Evolutionary conservation across 2,113 vertebrate species (phyloP).

Genomic region (Puntigrus tetrazona): DNA sequence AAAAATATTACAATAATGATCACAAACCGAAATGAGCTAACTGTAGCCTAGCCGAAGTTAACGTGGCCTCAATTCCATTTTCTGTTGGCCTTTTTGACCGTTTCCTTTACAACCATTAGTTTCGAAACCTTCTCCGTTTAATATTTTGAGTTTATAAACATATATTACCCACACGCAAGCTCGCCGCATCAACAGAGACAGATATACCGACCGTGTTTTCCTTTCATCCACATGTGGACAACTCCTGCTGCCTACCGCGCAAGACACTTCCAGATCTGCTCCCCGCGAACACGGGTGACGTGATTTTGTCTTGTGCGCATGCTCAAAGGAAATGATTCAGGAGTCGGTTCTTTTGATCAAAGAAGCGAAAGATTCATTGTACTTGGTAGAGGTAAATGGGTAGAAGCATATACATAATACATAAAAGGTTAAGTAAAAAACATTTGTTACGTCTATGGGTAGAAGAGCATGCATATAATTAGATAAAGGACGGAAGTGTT

Average conservation of each 20-base stretch:
- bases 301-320: constrained; percentile 20
- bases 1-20: background rate
- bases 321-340: background rate
- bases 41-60: constrained; percentile 28
- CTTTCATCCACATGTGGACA: constrained; percentile 45
- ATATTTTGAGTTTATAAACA: background rate
- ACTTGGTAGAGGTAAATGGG: background rate
- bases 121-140: background rate
- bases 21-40: background rate
- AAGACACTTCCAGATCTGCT: constrained; percentile 15
- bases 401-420: too few species aligned
- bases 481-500: background rate
- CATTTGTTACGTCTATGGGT: background rate
- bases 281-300: background rate
- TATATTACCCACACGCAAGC: background rate
- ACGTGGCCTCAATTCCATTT: constrained; percentile 4
- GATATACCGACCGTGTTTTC: constrained; percentile 33
- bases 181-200: background rate
- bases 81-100: background rate
- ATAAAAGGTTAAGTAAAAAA: too few species aligned
- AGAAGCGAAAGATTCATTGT: background rate
- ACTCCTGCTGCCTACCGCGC: constrained; percentile 16
- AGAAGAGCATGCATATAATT: background rate
- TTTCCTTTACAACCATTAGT: background rate
- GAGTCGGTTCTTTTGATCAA: background rate